Percentiles rank a stretch among this genome's conserved stretches.
Evolutionary conservation across 1,140 invertebrate genomes (phyloP).

Genomic region (Papilio polytes): DNA sequence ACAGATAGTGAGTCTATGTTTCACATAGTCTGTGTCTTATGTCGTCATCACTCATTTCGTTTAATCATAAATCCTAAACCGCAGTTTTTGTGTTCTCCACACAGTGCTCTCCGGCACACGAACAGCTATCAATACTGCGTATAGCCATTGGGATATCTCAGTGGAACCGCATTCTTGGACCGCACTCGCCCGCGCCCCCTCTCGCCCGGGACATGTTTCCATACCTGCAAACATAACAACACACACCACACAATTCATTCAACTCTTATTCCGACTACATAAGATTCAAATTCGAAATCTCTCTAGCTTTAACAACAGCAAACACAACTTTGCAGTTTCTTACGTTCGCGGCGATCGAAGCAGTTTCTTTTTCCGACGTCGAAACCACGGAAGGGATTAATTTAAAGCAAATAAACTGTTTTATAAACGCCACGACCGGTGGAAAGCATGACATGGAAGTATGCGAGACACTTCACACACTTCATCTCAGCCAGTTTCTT

Average conservation of each 20-base stretch:
- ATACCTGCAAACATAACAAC: constrained; percentile 46
- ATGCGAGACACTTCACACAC: constrained; percentile 23
- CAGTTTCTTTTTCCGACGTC: constrained; percentile 66
- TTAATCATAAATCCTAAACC: constrained; percentile 41
- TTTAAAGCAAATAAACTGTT: constrained; percentile 77
- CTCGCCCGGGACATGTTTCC: constrained; percentile 50
- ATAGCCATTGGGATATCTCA: constrained; percentile 77
- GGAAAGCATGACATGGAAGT: constrained; percentile 44
- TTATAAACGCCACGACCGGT: constrained; percentile 52
- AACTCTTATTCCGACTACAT: constrained; percentile 36
- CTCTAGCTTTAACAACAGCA: constrained; percentile 35
- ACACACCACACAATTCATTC: constrained; percentile 37
- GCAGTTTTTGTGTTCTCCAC: constrained; percentile 51
- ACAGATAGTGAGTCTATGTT: not conserved
- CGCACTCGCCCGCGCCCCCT: constrained; percentile 59
- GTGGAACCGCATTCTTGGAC: constrained; percentile 74
- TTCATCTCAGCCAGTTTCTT: not conserved
- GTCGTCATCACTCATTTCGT: constrained; percentile 19
- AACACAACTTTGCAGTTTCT: constrained; percentile 45
- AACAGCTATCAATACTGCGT: constrained; percentile 67
- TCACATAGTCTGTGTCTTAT: not conserved
- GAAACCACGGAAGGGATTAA: constrained; percentile 78
- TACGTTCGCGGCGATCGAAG: constrained; percentile 56
- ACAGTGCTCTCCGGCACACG: constrained; percentile 54
- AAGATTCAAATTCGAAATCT: constrained; percentile 44